Base-by-base conservation (phyloP, 2,113 vertebrate genomes). In the Nycticebus coucang region DNA sequence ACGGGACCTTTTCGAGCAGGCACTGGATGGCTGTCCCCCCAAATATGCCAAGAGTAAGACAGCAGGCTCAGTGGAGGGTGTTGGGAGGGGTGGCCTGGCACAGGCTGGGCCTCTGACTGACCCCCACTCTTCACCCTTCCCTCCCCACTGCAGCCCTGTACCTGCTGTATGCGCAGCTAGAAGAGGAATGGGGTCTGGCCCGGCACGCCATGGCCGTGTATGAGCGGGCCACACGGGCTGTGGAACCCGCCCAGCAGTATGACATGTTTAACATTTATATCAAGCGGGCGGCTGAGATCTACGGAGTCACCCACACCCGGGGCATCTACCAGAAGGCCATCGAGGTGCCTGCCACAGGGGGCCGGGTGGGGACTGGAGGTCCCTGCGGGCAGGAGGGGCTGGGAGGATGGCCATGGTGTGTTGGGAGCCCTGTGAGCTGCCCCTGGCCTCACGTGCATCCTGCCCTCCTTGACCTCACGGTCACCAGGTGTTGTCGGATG, bases 231-330 rank as follows among this genome's bases (percentile, higher is more conserved):
- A 99, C 99, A 1, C 95, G 98, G 78, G 99, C 99, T 0, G 99
- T 99, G 78, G 99, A 99, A 86, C 97, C 98, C 0, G 97, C 97
- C 0, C 99, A 99, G 97, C 98, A 98, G 94, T 99, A 99, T 6
- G 99, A 99, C 50, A 99, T 99, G 99, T 99, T 99, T 97, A 99
- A 99, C 96, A 99, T 99, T 98, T 99, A 99, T 98, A 99, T 99
- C 97, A 99, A 99, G 97, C 98, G 99, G 68, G 99, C 99, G 0
- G 99, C 99, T 0, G 99, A 99, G 98, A 99, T 99, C 95, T 99
- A 99, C 10, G 99, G 99, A 1, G 99, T 99, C 93, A 99, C 99
- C 7, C 99, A 99, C 97, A 99, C 99, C 8, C 99, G 99, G 15
- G 98, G 98, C 96, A 99, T 99, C 97, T 99, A 99, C 95, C 99